These are phyloP conservation scores for Jaculus jaculus DNA, from an alignment of 2,113 vertebrate genomes.

Conservation along the genomic window DNA sequence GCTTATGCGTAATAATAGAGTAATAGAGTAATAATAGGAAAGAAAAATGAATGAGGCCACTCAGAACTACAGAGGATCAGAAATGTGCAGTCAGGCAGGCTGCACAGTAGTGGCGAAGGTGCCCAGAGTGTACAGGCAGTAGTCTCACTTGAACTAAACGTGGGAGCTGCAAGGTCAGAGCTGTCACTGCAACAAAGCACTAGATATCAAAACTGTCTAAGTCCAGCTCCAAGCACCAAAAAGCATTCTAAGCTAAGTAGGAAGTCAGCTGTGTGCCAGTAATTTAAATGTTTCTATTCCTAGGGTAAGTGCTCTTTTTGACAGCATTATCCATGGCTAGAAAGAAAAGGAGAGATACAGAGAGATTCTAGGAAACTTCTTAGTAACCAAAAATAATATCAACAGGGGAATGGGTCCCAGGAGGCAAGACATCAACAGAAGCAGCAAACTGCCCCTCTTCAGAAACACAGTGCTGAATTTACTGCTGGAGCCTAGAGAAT, in stretches of 20 bases:
- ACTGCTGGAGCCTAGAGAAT: background rate
- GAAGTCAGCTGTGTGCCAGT: background rate
- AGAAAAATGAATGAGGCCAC: slow-evolving; percentile 16
- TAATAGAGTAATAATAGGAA: slow-evolving; percentile 22
- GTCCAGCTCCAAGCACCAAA: slow-evolving; percentile 26
- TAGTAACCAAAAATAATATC: background rate
- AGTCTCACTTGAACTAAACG: background rate
- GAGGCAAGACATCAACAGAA: background rate
- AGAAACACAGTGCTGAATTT: background rate
- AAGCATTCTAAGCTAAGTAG: slow-evolving; percentile 4
- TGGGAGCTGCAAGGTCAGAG: background rate
- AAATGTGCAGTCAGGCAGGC: background rate
- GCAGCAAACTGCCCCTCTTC: background rate
- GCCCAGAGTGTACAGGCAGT: background rate
- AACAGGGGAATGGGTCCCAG: background rate
- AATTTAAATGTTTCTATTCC: slow-evolving; percentile 36
- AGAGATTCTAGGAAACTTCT: slow-evolving; percentile 6
- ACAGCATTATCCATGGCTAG: slow-evolving; percentile 15
- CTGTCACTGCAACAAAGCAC: background rate
- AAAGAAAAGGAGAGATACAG: background rate
- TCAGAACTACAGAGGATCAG: background rate
- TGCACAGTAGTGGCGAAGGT: background rate
- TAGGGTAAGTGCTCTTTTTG: slow-evolving; percentile 16
- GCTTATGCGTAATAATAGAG: too few relatives aligned
- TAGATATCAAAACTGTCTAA: background rate